phyloP scores from a whole-genome alignment of 2,113 vertebrate genomes.

The Ondatra zibethicus region DNA sequence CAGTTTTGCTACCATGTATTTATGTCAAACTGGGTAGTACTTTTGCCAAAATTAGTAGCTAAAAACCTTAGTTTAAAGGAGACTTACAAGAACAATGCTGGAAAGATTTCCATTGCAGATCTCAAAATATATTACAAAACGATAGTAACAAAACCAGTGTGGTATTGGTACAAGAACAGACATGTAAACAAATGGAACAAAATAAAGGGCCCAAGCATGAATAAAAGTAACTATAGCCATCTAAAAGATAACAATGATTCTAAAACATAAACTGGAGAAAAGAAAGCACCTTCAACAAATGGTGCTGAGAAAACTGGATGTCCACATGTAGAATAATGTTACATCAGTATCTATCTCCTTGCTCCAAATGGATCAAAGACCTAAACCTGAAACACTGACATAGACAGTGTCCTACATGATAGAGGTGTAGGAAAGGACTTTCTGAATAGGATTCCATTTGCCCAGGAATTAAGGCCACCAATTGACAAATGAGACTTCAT shows the following conservation, averaged over 20 bases:
- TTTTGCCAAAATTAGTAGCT: conserved; percentile 7
- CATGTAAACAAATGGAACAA: neutral
- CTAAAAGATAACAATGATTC: neutral
- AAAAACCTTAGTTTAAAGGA: neutral
- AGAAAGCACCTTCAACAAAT: neutral
- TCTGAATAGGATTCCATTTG: neutral
- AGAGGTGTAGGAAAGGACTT: neutral
- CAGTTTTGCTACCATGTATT: neutral
- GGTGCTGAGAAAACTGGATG: neutral
- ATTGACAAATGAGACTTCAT: too few species aligned
- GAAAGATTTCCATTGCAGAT: neutral
- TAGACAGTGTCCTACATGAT: neutral
- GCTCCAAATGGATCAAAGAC: neutral
- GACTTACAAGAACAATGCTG: neutral
- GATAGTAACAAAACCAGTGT: neutral
- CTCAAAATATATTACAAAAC: neutral
- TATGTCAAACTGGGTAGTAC: neutral
- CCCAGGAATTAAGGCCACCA: too few species aligned
- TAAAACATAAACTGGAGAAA: neutral
- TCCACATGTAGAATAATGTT: neutral
- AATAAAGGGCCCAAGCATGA: neutral
- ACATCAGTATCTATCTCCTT: neutral
- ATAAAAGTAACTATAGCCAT: neutral
- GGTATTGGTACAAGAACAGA: neutral
- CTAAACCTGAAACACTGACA: neutral